Evolutionary conservation across 2,797 vertebrate species (phyloP), one percentile per base, ranked within the genome.

Genomic region (Poeciliopsis turneri): DNA sequence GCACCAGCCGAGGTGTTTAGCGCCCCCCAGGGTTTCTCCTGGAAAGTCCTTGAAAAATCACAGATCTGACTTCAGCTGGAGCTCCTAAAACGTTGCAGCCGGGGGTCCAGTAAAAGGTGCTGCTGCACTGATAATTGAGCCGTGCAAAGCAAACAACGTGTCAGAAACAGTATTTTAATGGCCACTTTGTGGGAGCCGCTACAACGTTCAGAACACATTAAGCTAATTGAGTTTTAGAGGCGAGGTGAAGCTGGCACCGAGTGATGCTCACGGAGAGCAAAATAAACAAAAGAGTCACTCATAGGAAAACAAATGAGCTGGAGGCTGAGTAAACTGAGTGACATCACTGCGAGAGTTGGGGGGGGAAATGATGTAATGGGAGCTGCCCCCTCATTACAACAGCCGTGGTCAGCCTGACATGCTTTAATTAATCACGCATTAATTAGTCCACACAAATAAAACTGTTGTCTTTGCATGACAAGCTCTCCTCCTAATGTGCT

Each of bases 51-150:
- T 74, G 90, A 91, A 87, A 92, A 91, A 89, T 94, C 91, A 88
- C 93, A 92, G 89, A 87, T 92, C 82, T 80, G 86, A 84, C 88
- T 81, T 88, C 87, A 88, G 77, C 64, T 86, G 89, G 87, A 93
- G 89, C 92, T 92, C 89, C 87, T 94, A 91, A 93, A 88, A 79
- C 76, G 82, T 66, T 84, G 73, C 87, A 87, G 92, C 83, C 90
- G 53, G 76, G 86, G 89, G 91, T 93, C 87, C 87, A 69, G 86
- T 94, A 94, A 96, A 94, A 94, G 89, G 92, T 95, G 91, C 89
- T 91, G 88, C 85, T 85, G 85, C 91, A 91, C 90, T 94, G 91
- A 94, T 95, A 95, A 95, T 94, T 94, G 92, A 93, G 89, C 82
- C 82, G 86, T 69, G 87, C 91, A 91, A 93, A 95, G 94, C 90